A percentile compares a stretch with the other conserved stretches of the same genome.
phyloP scores from a whole-genome alignment of 1,140 invertebrate species.

The Drosophila pseudoobscura region DNA sequence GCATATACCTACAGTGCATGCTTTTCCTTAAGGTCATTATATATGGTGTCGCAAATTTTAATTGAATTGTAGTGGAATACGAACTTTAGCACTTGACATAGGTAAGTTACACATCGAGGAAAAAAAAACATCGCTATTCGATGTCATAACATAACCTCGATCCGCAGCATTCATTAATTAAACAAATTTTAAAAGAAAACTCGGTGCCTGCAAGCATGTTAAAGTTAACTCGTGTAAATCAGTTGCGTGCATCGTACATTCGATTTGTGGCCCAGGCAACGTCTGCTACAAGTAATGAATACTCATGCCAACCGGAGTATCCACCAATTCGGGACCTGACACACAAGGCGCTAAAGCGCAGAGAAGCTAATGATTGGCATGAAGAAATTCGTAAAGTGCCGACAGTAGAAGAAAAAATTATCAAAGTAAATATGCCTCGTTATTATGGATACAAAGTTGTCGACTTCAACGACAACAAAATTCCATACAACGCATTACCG shows the following conservation, averaged over 20 bases:
- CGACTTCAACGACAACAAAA: conserved; percentile 85
- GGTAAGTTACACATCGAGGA: too few species aligned
- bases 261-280: conserved; percentile 20
- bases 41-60: too few species aligned
- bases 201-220: conserved; percentile 16
- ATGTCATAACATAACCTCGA: conserved; percentile 15
- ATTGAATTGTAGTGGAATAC: too few species aligned
- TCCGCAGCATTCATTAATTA: not conserved
- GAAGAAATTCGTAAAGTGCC: conserved; percentile 86
- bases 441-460: conserved; percentile 90
- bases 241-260: conserved; percentile 14
- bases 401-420: conserved; percentile 92
- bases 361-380: conserved; percentile 84
- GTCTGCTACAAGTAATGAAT: conserved; percentile 58
- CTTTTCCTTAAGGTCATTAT: too few species aligned
- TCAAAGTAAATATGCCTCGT: conserved; percentile 90
- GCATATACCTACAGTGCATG: too few species aligned
- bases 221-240: conserved; percentile 14
- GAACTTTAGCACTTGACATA: too few species aligned
- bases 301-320: conserved; percentile 85
- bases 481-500: conserved; percentile 88
- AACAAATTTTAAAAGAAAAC: conserved; percentile 7
- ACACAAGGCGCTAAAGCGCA: conserved; percentile 76
- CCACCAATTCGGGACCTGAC: conserved; percentile 86
- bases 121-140: too few species aligned